phyloP scores from a whole-genome alignment of 2,888 invertebrate genomes.

The Oscheius myriophilus region DNA sequence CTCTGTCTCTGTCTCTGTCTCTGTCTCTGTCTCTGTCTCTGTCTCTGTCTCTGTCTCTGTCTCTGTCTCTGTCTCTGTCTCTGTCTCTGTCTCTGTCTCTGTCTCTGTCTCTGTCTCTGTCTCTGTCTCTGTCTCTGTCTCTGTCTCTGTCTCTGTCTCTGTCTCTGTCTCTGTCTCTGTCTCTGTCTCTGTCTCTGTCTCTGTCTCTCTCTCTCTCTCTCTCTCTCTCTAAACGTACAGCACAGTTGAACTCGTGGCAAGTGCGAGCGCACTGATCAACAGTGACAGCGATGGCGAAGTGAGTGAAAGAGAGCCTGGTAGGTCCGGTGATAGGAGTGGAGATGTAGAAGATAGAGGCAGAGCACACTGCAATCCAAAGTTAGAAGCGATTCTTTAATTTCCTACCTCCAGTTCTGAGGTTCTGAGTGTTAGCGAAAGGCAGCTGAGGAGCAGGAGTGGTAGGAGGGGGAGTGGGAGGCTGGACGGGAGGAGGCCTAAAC shows the following conservation, averaged over 20 bases:
- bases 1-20: background rate
- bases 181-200: background rate
- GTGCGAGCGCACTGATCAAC: constrained; percentile 70
- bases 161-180: background rate
- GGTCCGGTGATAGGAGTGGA: constrained; percentile 61
- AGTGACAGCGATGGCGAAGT: constrained; percentile 70
- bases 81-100: background rate
- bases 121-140: background rate
- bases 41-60: background rate
- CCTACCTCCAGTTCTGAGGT: constrained; percentile 48
- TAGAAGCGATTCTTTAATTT: background rate
- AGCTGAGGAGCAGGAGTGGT: constrained; percentile 45
- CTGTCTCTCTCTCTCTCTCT: background rate
- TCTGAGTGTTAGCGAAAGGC: constrained; percentile 48
- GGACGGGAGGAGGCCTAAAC: constrained; percentile 34
- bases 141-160: background rate
- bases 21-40: background rate
- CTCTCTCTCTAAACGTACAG: constrained; percentile 43
- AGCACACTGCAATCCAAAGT: constrained; percentile 47
- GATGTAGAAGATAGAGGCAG: constrained; percentile 67
- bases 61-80: background rate
- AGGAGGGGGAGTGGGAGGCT: constrained; percentile 45
- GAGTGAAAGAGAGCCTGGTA: constrained; percentile 65
- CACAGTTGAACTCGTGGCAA: constrained; percentile 70
- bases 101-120: background rate